Conservation (phyloP, 2,113 vertebrate species). For the Pionites leucogaster region DNA sequence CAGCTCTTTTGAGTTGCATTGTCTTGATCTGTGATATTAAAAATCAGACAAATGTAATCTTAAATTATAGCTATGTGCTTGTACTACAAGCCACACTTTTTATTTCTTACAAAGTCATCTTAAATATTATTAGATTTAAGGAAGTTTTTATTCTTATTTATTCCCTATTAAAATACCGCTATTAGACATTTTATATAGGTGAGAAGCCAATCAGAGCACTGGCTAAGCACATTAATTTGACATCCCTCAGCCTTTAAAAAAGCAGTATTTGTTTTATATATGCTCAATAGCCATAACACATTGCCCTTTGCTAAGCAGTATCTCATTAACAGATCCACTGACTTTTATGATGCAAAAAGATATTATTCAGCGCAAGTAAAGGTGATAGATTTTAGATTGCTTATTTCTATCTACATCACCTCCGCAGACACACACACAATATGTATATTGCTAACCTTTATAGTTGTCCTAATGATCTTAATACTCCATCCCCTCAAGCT, state of each 20-base stretch:
- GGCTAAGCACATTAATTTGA: neutral
- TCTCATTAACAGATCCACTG: neutral
- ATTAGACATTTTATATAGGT: neutral
- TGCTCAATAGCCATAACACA: accelerated
- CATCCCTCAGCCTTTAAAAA: neutral
- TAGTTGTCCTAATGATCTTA: neutral
- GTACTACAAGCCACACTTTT: neutral
- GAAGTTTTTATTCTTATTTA: neutral
- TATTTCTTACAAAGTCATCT: neutral
- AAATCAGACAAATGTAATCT: neutral
- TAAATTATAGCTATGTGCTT: neutral
- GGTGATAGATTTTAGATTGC: neutral
- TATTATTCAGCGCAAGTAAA: neutral
- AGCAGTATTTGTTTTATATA: neutral
- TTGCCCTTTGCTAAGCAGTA: neutral
- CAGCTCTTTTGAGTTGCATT: neutral
- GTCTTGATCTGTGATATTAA: neutral
- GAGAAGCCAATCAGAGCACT: neutral
- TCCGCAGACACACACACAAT: neutral
- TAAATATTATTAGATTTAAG: neutral
- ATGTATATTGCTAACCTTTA: neutral
- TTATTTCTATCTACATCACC: neutral
- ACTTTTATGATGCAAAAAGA: neutral
- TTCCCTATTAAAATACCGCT: neutral
- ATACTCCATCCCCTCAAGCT: neutral